Percentiles rank a stretch among this genome's conserved stretches.
phyloP scores from a whole-genome alignment of 1,140 invertebrate genomes.

The Proctacanthus coquilletti region DNA sequence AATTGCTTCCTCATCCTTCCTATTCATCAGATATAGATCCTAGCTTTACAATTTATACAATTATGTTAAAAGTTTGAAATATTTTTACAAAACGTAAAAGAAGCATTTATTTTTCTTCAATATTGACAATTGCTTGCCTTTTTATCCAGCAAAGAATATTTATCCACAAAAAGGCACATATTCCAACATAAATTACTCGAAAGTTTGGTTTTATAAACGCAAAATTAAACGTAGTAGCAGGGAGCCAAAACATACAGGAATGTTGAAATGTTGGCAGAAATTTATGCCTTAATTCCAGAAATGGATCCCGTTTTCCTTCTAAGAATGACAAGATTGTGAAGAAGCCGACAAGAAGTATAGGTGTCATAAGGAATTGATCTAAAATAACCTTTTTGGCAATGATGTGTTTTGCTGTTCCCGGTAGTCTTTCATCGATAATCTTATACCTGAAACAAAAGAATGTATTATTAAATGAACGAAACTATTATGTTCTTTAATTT shows the following conservation, averaged over 20 bases:
- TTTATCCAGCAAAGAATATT: slow-evolving; percentile 65
- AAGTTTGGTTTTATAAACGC: slow-evolving; percentile 45
- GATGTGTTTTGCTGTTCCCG: slow-evolving; percentile 43
- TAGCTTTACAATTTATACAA: too few relatives aligned
- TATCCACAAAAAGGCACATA: slow-evolving; percentile 56
- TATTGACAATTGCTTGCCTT: too few relatives aligned
- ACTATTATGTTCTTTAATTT: too few relatives aligned
- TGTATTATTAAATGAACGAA: too few relatives aligned
- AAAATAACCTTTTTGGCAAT: slow-evolving; percentile 52
- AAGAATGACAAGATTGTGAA: slow-evolving; percentile 53
- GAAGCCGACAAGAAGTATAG: slow-evolving; percentile 18
- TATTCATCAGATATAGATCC: too few relatives aligned
- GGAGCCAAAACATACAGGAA: slow-evolving; percentile 64
- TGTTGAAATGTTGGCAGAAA: slow-evolving; percentile 53
- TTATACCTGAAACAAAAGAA: too few relatives aligned
- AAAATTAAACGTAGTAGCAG: slow-evolving; percentile 61
- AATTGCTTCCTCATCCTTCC: too few relatives aligned
- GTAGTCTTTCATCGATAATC: slow-evolving; percentile 50
- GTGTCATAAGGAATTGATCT: slow-evolving; percentile 67
- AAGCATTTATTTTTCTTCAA: too few relatives aligned
- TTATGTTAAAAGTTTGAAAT: too few relatives aligned
- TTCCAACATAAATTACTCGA: slow-evolving; percentile 53
- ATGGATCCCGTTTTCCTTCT: slow-evolving; percentile 47
- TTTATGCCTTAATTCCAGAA: slow-evolving; percentile 54
- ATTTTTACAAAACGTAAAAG: too few relatives aligned